Conservation (phyloP, 2,113 vertebrate species). For the Thamnophis sirtalis region DNA sequence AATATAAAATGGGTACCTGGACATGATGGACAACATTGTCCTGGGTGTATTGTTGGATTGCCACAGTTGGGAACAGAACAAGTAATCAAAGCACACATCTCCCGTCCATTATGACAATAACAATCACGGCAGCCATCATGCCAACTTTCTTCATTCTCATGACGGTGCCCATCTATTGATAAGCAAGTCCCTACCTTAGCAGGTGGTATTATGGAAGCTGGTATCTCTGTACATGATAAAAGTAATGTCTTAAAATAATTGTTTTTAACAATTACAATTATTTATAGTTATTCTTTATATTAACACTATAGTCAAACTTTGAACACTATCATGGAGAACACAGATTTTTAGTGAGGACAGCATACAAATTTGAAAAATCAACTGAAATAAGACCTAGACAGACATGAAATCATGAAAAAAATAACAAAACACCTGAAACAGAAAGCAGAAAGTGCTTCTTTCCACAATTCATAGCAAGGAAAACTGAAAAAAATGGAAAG, state of each 20-base stretch:
- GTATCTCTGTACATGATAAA: slow-evolving; percentile 64
- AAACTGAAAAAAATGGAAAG: not conserved
- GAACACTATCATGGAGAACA: not conserved
- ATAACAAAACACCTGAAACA: not conserved
- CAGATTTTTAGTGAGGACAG: not conserved
- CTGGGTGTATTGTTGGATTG: slow-evolving; percentile 79
- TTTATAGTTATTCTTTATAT: not conserved
- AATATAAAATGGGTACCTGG: slow-evolving; percentile 71
- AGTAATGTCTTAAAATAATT: not conserved
- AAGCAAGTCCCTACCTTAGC: slow-evolving; percentile 78
- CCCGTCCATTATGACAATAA: slow-evolving; percentile 82
- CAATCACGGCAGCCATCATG: slow-evolving; percentile 88
- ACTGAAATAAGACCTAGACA: not conserved
- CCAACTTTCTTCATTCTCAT: slow-evolving; percentile 85
- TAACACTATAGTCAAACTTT: not conserved
- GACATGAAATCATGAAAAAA: not conserved
- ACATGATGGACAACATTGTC: slow-evolving; percentile 84
- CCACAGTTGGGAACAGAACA: slow-evolving; percentile 83
- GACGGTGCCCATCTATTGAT: slow-evolving; percentile 84
- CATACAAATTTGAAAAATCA: not conserved
- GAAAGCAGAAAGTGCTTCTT: not conserved
- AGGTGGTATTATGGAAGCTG: slow-evolving; percentile 68
- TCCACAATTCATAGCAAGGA: not conserved
- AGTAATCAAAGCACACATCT: slow-evolving; percentile 89
- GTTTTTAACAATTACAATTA: not conserved